Base-by-base conservation (phyloP, 2,113 vertebrate genomes). In the Capreolus pygargus region DNA sequence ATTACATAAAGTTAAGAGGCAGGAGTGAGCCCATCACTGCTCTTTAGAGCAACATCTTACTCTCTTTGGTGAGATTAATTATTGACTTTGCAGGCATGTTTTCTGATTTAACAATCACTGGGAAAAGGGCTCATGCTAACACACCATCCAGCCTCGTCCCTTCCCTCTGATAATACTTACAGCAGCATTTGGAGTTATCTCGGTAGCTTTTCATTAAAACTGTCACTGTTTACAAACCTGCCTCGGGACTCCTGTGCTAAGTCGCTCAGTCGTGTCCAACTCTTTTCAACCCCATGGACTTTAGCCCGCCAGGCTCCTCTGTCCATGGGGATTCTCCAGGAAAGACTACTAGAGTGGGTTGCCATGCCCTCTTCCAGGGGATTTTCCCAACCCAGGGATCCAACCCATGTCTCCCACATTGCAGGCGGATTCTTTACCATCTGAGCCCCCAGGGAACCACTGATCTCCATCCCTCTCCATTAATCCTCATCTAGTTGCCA, bases 61-160 rank as follows among this genome's bases (percentile, higher is more conserved):
- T 89, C 39, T 86, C 90, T 76, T 96, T 61, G 82, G 93, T 61
- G 50, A 89, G 76, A 92, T 95, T 76, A 89, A 94, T 96, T 94
- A 94, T 55, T 95, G 81, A 87, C 70, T 81, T 60, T 86, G 79
- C 30, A 33, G 54, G 12, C 61, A 39, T 85, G 78, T 87, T 86
- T 96, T 86, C 55, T 93, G 83, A 91, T 61, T 96, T 89, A 47
- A 67, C 81, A 86, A 60, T 45, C 79, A 45, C 89, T 52, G 58
- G 70, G 9, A 74, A 21, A 89, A 74, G 13, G 5, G 28, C 74
- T 58, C 57, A 5, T 28, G 27, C 13, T 93, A 6, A 16, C 83
- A 47, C 9, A 78, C 70, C 30, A 86, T n/a, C 36, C 45, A 36
- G 8, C 30, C 11, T 36, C 14, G 33, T 27, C 21, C 9, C 57